Evolutionary conservation across 2,888 invertebrate genomes (phyloP), one percentile per base, ranked within the genome.

Genomic region (Aphodius granarius): DNA sequence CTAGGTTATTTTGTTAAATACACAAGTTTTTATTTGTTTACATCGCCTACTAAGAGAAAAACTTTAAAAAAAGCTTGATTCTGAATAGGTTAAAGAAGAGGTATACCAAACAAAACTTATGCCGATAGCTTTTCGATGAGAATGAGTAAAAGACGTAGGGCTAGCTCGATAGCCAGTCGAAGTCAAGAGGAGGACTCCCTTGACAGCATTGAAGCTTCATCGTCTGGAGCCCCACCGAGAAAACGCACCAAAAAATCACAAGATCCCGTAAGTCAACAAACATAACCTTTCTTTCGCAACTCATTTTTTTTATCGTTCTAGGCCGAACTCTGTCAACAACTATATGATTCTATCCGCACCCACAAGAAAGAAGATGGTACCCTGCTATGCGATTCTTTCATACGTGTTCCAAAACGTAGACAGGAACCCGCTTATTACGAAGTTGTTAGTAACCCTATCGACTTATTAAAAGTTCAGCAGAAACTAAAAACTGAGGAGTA

Each of bases 401-500:
- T 98, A 81, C 89, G 98, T 81, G 97, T 95, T 9, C 98, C 99
- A 0, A 98, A 98, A 85, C 91, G 97, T 77, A 91, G 98, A 76
- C 97, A 95, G 84, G 96, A 97, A 84, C 96, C 96, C 0, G 93
- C 94, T 74, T 96, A 97, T 85, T 96, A 96, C 86, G 96, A 96
- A 88, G 95, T 97, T 63, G 97, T 99, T 0, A 91, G 93, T 5
- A 96, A 96, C 85, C 99, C 99, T 0, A 99, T 99, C 84, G 99
- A 99, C 87, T 90, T 99, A 83, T 88, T 98, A 65, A 93, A 95
- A 87, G 97, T 99, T 2, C 98, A 98, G 86, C 98, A 98, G 85
- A 99, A 98, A 86, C 88, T 99, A 9, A 98, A 97, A 91, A 97
- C 96, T 0, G 98, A 99, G 82, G 97, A 98, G 74, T 99, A 99